phyloP scores from a whole-genome alignment of 1,140 invertebrate genomes.

The Ceratoteleas bidentatus region DNA sequence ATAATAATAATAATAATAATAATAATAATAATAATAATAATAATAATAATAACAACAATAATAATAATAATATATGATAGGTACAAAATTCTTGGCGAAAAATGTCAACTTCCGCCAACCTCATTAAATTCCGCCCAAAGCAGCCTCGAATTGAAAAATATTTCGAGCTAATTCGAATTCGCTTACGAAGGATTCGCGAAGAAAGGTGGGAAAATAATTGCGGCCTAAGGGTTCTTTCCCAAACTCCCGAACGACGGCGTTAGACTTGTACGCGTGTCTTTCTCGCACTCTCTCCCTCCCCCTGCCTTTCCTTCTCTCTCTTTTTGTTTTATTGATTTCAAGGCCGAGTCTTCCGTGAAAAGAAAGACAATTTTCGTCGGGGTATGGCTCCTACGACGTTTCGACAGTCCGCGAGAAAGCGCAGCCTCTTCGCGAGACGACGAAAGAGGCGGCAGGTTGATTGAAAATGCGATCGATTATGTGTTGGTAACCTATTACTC shows the following conservation, averaged over 20 bases:
- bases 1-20: no score
- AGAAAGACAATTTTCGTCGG: conserved; percentile 16
- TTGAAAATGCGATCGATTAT: conserved; percentile 72
- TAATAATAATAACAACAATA: no score
- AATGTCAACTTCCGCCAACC: background rate
- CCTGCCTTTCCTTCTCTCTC: conserved; percentile 5
- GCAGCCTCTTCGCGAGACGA: conserved; percentile 31
- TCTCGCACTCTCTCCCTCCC: background rate
- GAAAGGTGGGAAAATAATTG: conserved; percentile 64
- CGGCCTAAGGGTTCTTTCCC: conserved; percentile 47
- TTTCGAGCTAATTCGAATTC: conserved; percentile 29
- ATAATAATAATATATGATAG: no score
- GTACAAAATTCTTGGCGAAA: no score
- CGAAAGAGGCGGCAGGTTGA: conserved; percentile 59
- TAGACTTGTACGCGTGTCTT: conserved; percentile 32
- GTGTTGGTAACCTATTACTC: conserved; percentile 70
- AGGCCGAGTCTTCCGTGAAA: conserved; percentile 34
- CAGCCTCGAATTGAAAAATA: conserved; percentile 6
- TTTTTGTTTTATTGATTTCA: conserved; percentile 69
- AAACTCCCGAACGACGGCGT: no score
- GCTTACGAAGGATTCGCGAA: conserved; percentile 26
- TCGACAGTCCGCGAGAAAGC: conserved; percentile 1
- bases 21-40: no score
- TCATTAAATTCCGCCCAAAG: no score
- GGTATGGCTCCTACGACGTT: background rate